A percentile compares a stretch with the other conserved stretches of the same genome.
phyloP scores from a whole-genome alignment of 2,888 invertebrate genomes.

The Drosophila subquinaria region DNA sequence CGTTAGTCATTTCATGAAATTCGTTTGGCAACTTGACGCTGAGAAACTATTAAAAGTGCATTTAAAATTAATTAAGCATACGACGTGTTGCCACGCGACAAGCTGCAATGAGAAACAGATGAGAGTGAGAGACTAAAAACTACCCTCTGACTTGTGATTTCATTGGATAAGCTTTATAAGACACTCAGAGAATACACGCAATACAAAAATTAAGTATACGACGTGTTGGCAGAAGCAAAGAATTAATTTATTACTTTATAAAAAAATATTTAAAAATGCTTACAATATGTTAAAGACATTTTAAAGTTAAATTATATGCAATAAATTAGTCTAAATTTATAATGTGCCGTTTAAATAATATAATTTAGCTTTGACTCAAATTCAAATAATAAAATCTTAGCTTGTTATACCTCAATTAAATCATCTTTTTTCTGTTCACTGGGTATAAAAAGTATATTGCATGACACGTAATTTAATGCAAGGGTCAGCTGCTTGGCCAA shows the following conservation, averaged over 20 bases:
- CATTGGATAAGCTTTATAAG: neutral
- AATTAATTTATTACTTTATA: no score
- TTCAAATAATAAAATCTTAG: no score
- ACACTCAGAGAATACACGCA: neutral
- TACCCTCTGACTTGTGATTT: neutral
- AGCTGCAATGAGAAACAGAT: neutral
- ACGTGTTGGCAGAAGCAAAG: neutral
- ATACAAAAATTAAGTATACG: conserved; percentile 21
- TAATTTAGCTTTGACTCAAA: no score
- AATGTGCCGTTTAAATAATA: neutral
- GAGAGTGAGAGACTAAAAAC: neutral
- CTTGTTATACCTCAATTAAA: neutral
- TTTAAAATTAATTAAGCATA: conserved; percentile 78
- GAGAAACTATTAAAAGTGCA: conserved; percentile 72
- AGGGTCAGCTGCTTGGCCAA: conserved; percentile 7
- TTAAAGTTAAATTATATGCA: no score
- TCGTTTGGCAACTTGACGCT: conserved; percentile 37
- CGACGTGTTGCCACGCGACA: conserved; percentile 50
- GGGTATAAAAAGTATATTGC: neutral
- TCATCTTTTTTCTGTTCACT: neutral
- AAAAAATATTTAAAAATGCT: no score
- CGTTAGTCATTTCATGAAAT: conserved; percentile 44
- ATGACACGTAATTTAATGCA: conserved; percentile 18
- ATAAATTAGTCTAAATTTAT: neutral
- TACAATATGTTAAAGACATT: no score